phyloP scores from a whole-genome alignment of 2,113 vertebrate species.

The Mohoua ochrocephala region DNA sequence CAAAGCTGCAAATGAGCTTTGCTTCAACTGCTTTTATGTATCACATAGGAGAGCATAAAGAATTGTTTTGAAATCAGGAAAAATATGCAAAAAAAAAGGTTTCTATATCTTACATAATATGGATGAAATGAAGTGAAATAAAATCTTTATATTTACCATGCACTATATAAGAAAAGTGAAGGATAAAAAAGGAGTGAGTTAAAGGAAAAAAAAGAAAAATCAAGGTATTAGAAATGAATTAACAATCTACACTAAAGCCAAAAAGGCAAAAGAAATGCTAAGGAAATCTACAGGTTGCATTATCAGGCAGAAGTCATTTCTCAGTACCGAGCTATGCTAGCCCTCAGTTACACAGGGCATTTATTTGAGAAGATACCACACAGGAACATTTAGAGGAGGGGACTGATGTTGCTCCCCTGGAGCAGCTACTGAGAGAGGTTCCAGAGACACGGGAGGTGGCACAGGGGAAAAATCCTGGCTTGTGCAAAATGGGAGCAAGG shows the following conservation, averaged over 20 bases:
- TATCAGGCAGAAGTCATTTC: background rate
- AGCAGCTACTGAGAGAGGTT: background rate
- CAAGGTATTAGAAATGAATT: background rate
- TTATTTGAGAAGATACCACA: background rate
- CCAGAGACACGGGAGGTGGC: rapidly evolving
- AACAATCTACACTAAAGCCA: background rate
- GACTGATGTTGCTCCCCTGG: background rate
- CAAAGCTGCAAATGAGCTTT: background rate
- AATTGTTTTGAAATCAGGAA: background rate
- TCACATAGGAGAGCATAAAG: background rate
- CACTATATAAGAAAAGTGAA: background rate
- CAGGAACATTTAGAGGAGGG: background rate
- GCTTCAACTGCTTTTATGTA: background rate
- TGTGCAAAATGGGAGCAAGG: background rate
- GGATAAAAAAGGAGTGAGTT: background rate
- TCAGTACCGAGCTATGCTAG: background rate
- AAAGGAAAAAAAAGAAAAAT: background rate
- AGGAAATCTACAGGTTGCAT: background rate
- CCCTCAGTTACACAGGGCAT: background rate
- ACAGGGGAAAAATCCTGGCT: background rate
- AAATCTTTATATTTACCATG: background rate
- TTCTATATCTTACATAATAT: background rate
- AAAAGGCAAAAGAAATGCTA: background rate
- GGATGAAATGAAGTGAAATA: background rate
- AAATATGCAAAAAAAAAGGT: background rate